phyloP scores from a whole-genome alignment of 2,888 invertebrate genomes.

The Dryocosmus kuriphilus region DNA sequence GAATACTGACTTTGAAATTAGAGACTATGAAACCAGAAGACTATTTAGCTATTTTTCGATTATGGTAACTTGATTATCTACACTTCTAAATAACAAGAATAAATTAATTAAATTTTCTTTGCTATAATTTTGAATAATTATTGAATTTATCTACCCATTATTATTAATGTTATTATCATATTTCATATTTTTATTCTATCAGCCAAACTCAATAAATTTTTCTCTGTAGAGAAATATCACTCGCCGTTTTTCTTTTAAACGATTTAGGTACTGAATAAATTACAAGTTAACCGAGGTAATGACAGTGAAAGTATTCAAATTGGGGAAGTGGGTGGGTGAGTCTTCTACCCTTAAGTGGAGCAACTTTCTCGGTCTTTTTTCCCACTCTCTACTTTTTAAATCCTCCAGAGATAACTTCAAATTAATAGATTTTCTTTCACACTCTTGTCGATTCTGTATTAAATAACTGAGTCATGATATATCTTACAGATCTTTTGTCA shows the following conservation, averaged over 20 bases:
- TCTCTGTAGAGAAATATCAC: conserved; percentile 4
- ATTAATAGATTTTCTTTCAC: conserved; percentile 9
- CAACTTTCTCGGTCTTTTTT: conserved; percentile 33
- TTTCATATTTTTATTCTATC: not conserved
- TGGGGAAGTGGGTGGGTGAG: conserved; percentile 33
- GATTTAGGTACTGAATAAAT: conserved; percentile 36
- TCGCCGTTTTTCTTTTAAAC: conserved; percentile 10
- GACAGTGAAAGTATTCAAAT: conserved; percentile 40
- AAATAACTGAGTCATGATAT: not conserved
- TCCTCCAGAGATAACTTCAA: conserved; percentile 8
- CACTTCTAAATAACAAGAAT: too few relatives aligned
- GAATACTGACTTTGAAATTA: not conserved
- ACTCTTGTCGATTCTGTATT: not conserved
- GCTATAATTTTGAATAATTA: too few relatives aligned
- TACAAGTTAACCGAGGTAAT: conserved; percentile 36
- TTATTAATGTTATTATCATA: not conserved
- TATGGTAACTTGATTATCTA: not conserved
- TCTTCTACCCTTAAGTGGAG: conserved; percentile 38
- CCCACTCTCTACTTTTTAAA: conserved; percentile 30
- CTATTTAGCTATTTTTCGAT: too few relatives aligned
- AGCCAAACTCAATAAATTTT: not conserved
- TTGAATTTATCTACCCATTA: too few relatives aligned
- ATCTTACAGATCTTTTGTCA: not conserved
- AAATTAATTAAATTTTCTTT: too few relatives aligned
- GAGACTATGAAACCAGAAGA: not conserved